These are phyloP conservation scores for Tyria jacobaeae DNA, from an alignment of 2,888 invertebrate genomes.

Conservation along the genomic window DNA sequence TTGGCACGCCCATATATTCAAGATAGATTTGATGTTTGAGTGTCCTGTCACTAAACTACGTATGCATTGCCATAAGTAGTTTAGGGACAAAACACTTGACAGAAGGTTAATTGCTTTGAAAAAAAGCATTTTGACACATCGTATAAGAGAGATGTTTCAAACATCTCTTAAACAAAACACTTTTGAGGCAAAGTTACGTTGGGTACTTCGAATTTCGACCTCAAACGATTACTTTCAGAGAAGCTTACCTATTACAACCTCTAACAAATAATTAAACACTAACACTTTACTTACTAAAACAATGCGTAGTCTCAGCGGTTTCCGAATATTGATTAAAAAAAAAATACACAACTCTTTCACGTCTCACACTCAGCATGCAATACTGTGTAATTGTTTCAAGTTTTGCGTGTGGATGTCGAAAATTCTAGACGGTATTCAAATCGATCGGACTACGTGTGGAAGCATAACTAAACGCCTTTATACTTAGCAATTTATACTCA, in stretches of 20 bases:
- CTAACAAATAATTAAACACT: neutral
- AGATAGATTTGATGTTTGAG: no score
- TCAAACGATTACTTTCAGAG: neutral
- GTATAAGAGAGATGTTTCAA: no score
- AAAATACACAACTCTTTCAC: constrained; percentile 10
- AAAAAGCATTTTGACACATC: no score
- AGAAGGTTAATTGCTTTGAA: no score
- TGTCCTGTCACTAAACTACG: neutral
- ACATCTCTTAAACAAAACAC: no score
- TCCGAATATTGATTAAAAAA: constrained; percentile 16
- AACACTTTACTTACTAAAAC: neutral
- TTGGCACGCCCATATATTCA: neutral
- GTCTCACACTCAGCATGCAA: constrained; percentile 14
- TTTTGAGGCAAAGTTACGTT: no score
- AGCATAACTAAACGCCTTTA: neutral
- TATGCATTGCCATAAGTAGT: neutral
- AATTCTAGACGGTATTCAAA: constrained; percentile 2
- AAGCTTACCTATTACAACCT: neutral
- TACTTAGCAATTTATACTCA: neutral
- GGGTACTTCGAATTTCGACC: neutral
- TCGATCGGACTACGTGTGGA: constrained; percentile 7
- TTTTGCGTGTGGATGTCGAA: constrained; percentile 15
- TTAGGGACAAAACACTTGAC: neutral
- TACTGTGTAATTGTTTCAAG: neutral
- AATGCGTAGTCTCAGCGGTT: neutral